Conservation (phyloP, 2,113 vertebrate species). For the Grammomys surdaster region DNA sequence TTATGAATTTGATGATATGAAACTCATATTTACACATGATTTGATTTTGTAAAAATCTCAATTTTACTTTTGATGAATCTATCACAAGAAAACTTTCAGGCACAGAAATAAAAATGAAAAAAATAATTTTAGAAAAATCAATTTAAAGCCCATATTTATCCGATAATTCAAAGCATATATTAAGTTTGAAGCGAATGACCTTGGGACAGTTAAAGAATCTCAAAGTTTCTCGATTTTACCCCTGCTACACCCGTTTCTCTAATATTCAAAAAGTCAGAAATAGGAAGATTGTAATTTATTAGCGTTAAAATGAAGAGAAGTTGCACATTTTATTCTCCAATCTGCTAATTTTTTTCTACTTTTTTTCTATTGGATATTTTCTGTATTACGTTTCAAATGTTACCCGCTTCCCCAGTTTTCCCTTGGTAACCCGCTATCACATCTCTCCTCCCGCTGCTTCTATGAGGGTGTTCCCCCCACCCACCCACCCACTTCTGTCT, state of each 20-base stretch:
- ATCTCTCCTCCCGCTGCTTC: too few species aligned
- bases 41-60: background rate
- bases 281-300: background rate
- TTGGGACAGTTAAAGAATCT: background rate
- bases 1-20: background rate
- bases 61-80: background rate
- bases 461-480: too few species aligned
- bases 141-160: background rate
- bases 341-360: background rate
- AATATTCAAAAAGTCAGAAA: background rate
- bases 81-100: background rate
- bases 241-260: background rate
- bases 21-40: background rate
- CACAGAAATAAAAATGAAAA: background rate
- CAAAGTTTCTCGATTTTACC: background rate
- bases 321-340: background rate
- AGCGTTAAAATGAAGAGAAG: background rate
- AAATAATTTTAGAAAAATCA: constrained; percentile 27
- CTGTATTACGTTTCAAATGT: too few species aligned
- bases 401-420: too few species aligned
- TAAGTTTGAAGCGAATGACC: background rate
- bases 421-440: too few species aligned
- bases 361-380: too few species aligned
- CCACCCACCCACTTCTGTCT: too few species aligned
- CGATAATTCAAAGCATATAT: background rate